These are phyloP conservation scores for Vimba vimba DNA, from an alignment of 2,113 vertebrate genomes.

Conservation along the genomic window DNA sequence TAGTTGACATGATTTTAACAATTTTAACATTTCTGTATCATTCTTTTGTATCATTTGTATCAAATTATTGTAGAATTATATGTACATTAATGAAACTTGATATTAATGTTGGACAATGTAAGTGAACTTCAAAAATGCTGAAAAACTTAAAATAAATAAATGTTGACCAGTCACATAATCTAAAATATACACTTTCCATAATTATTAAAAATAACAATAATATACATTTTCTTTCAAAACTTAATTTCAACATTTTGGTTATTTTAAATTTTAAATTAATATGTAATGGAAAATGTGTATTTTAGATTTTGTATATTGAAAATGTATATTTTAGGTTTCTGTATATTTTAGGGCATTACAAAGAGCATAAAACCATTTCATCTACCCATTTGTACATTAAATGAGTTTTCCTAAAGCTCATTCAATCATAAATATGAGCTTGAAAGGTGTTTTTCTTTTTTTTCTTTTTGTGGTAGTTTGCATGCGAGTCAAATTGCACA, in stretches of 20 bases:
- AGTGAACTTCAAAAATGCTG: too few species aligned
- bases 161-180: too few species aligned
- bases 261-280: not conserved
- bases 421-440: not conserved
- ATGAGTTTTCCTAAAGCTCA: not conserved
- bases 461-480: not conserved
- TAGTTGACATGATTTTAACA: too few species aligned
- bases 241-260: not conserved
- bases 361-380: not conserved
- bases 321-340: not conserved
- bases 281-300: not conserved
- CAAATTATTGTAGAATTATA: too few species aligned
- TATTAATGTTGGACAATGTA: too few species aligned
- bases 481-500: not conserved
- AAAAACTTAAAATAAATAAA: too few species aligned
- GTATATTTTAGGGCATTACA: not conserved
- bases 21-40: too few species aligned
- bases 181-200: too few species aligned
- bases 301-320: not conserved
- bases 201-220: not conserved
- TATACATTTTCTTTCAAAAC: not conserved
- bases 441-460: not conserved
- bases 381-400: not conserved
- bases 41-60: too few species aligned
- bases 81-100: too few species aligned